phyloP scores from a whole-genome alignment of 1,140 invertebrate species.

The Drosophila busckii region DNA sequence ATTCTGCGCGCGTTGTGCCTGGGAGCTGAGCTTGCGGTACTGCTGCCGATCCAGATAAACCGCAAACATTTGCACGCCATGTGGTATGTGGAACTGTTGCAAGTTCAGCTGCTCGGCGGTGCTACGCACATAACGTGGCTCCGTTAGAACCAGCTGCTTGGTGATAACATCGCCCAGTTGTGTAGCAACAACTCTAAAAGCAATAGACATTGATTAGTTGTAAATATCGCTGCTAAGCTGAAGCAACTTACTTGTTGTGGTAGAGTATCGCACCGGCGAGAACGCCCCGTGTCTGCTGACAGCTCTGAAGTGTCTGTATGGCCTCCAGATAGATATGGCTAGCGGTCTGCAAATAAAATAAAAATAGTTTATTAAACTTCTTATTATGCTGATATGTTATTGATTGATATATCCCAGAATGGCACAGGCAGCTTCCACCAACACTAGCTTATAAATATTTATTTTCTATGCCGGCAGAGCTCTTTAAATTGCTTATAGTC shows the following conservation, averaged over 20 bases:
- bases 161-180: slow-evolving; percentile 87
- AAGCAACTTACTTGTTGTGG: slow-evolving; percentile 86
- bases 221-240: not conserved
- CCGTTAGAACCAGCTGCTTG: slow-evolving; percentile 87
- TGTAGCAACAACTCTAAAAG: slow-evolving; percentile 86
- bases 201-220: not conserved
- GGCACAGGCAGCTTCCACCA: no score
- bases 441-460: no score
- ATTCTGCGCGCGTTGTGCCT: slow-evolving; percentile 67
- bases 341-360: slow-evolving; percentile 82
- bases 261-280: slow-evolving; percentile 89
- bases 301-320: slow-evolving; percentile 88
- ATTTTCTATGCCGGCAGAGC: no score
- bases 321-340: slow-evolving; percentile 89
- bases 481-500: no score
- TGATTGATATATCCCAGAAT: no score
- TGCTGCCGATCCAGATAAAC: slow-evolving; percentile 85
- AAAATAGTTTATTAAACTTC: no score
- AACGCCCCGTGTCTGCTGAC: slow-evolving; percentile 85
- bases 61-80: slow-evolving; percentile 87
- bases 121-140: slow-evolving; percentile 89
- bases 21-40: slow-evolving; percentile 79
- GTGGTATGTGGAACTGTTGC: slow-evolving; percentile 84
- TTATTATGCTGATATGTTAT: no score
- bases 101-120: slow-evolving; percentile 85